Evolutionary conservation across 2,797 vertebrate species (phyloP).

Genomic region (Galago senegalensis): DNA sequence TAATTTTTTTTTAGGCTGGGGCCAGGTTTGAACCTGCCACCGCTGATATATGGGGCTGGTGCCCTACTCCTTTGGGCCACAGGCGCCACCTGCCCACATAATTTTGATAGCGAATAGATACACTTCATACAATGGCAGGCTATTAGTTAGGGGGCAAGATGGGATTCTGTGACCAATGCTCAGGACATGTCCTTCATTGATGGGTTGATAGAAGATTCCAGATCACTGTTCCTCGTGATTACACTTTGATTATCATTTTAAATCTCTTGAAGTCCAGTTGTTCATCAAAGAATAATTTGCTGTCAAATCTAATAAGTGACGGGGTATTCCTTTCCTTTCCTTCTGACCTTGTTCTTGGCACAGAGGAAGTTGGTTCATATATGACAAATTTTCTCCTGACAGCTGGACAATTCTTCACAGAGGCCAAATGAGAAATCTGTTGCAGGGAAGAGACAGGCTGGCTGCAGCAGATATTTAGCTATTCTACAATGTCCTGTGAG

Average conservation of each 20-base stretch:
- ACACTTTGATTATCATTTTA: conserved; percentile 79
- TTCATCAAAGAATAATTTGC: conserved; percentile 80
- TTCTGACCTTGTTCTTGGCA: conserved; percentile 83
- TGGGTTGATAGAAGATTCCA: conserved; percentile 58
- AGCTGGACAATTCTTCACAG: conserved; percentile 76
- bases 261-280: conserved; percentile 81
- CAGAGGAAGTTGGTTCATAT: conserved; percentile 61
- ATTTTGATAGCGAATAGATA: background rate
- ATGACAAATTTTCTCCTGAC: conserved; percentile 73
- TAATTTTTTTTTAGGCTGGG: background rate
- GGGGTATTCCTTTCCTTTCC: conserved; percentile 69
- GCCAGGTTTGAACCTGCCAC: no score
- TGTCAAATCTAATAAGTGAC: conserved; percentile 78
- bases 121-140: background rate
- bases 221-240: conserved; percentile 68
- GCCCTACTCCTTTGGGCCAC: no score
- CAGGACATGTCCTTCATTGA: conserved; percentile 48
- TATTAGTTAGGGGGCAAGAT: background rate
- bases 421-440: conserved; percentile 80
- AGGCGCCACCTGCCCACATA: background rate
- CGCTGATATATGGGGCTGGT: no score
- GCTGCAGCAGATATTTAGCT: conserved; percentile 61
- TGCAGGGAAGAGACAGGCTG: conserved; percentile 61
- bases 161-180: background rate
- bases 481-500: conserved; percentile 48